These are phyloP conservation scores for Pachydiplax longipennis DNA, from an alignment of 2,888 invertebrate species.

Conservation along the genomic window DNA sequence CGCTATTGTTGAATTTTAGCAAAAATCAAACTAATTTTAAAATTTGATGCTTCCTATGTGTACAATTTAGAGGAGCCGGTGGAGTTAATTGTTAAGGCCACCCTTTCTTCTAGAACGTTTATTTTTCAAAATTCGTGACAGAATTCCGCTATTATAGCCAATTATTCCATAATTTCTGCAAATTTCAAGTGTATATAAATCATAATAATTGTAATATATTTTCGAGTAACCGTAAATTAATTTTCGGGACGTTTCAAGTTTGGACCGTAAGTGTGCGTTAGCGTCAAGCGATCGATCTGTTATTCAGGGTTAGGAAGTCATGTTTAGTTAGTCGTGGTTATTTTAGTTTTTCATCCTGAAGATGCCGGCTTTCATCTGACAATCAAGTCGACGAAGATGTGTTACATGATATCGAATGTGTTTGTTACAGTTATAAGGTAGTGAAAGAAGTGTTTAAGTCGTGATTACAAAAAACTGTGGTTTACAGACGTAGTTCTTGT, in stretches of 20 bases:
- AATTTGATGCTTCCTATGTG: background rate
- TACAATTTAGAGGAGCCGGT: background rate
- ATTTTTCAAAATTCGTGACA: background rate
- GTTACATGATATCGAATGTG: background rate
- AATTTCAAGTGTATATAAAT: background rate
- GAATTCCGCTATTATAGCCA: background rate
- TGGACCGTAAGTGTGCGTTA: conserved; percentile 44
- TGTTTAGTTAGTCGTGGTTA: conserved; percentile 43
- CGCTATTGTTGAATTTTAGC: background rate
- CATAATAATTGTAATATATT: background rate
- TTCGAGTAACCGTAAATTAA: background rate
- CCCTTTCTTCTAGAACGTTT: background rate
- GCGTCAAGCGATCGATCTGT: conserved; percentile 43
- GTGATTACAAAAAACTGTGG: conserved; percentile 37
- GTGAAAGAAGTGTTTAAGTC: conserved; percentile 35
- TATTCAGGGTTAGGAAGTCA: conserved; percentile 44
- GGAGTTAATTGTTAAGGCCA: conserved; percentile 5
- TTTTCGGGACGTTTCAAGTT: conserved; percentile 38
- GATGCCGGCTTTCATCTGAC: background rate
- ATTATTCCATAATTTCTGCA: background rate
- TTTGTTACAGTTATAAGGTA: conserved; percentile 33
- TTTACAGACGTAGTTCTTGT: conserved; percentile 43
- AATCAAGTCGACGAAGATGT: conserved; percentile 8
- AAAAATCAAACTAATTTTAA: background rate
- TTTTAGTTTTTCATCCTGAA: background rate